phyloP scores from a whole-genome alignment of 2,797 vertebrate genomes.

The Chaetodon trifasciatus region DNA sequence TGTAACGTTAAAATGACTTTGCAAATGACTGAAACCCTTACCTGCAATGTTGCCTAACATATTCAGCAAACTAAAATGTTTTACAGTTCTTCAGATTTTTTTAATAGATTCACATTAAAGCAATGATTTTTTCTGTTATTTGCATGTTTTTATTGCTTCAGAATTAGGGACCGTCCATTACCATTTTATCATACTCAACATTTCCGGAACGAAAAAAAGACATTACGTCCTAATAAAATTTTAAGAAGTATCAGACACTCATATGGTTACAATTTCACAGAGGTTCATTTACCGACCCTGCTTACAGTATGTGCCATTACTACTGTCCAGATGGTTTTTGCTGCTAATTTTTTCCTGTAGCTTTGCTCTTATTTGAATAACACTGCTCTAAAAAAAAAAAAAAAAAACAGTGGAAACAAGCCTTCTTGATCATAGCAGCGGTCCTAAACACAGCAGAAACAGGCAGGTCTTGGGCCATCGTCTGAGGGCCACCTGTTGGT shows the following conservation, averaged over 20 bases:
- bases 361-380: constrained; percentile 17
- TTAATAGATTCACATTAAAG: neutral
- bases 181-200: neutral
- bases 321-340: constrained; percentile 13
- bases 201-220: neutral
- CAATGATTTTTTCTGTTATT: neutral
- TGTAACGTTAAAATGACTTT: neutral
- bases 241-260: neutral
- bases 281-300: neutral
- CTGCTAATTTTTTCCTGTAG: constrained; percentile 6
- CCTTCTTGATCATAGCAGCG: neutral
- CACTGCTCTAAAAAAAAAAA: neutral
- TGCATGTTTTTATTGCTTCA: neutral
- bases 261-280: constrained; percentile 12
- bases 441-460: constrained; percentile 3
- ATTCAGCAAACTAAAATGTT: neutral
- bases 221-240: neutral
- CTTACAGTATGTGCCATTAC: neutral
- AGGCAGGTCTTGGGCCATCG: constrained; percentile 13
- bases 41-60: neutral
- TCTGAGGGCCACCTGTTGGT: constrained; percentile 62
- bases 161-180: neutral
- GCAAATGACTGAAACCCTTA: neutral
- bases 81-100: neutral
- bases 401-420: constrained; percentile 29